Evolutionary conservation across 2,113 vertebrate genomes (phyloP).

Genomic region (zebrafish (Danio rerio)): DNA sequence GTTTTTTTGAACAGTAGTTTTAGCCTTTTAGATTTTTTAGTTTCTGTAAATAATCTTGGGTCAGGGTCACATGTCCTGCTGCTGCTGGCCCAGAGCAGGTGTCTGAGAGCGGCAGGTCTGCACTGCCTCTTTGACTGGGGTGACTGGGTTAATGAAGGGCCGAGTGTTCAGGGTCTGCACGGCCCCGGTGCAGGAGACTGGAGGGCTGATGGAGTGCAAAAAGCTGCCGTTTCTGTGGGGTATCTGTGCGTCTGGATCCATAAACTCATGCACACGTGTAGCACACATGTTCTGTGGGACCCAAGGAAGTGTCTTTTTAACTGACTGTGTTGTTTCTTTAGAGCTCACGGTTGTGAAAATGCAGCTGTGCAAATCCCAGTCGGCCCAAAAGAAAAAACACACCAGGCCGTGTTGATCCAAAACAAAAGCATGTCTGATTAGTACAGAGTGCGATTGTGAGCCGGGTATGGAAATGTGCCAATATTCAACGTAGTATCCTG

Average conservation of each 20-base stretch:
- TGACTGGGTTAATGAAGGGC: constrained; percentile 60
- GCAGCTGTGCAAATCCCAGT: constrained; percentile 54
- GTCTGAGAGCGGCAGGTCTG: constrained; percentile 59
- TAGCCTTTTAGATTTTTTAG: too few relatives aligned
- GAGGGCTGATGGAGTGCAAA: constrained; percentile 41
- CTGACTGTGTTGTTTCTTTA: constrained; percentile 46
- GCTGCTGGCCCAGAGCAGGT: constrained; percentile 48
- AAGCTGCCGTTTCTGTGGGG: constrained; percentile 49
- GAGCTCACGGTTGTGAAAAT: constrained; percentile 36
- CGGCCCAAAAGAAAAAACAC: constrained; percentile 22
- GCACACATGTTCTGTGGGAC: constrained; percentile 47
- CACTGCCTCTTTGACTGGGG: constrained; percentile 49
- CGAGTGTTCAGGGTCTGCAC: constrained; percentile 42
- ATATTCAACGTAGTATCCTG: too few relatives aligned
- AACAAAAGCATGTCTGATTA: constrained; percentile 41
- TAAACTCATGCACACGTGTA: constrained; percentile 36
- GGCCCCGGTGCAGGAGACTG: constrained; percentile 2
- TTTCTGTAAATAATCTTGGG: too few relatives aligned
- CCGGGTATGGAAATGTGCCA: background rate
- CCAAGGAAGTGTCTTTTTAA: constrained; percentile 22
- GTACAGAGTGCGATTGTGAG: constrained; percentile 32
- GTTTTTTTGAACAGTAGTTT: too few relatives aligned
- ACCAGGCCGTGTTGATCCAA: constrained; percentile 46
- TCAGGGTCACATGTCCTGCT: too few relatives aligned
- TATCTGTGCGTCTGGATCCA: constrained; percentile 49